Evolutionary conservation across 2,888 invertebrate genomes (phyloP), one percentile per base, ranked within the genome.

Genomic region (Autographa gamma): DNA sequence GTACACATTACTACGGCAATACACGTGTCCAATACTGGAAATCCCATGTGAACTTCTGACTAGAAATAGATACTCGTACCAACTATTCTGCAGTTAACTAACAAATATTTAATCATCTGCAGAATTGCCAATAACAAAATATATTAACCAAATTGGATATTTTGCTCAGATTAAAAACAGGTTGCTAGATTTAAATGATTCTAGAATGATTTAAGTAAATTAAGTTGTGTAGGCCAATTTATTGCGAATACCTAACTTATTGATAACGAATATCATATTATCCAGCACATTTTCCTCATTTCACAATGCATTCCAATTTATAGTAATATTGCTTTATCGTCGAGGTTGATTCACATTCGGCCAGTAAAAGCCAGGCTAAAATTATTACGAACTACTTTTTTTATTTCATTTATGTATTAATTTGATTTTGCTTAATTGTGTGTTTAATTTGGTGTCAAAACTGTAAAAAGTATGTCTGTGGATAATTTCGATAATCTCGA

Each of bases 1-100:
- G 1, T 38, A 38, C 38, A 38, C 38, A 38, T 38, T 38, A 38
- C 38, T 38, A 38, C 43, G 14, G 16, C 43, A n/a, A 8, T 56
- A 56, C 72, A 61, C 63, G 66, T 54, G 72, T 43, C 18, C 2
- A 25, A 34, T 52, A 60, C 43, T 31, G 58, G 41, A 18, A 76
- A 19, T 64, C 2, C 61, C 72, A 14, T 59, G 63, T 52, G 31
- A 58, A 76, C 14, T 63, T 32, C n/a, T 38, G 4, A 14, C 18
- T 48, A 38, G 54, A 0, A 16, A 31, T 58, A 43, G n/a, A n/a
- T n/a, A n/a, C n/a, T 43, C 6, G n/a, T 43, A 14, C 14, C 6
- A 54, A 52, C 41, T 13, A 11, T 3, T 43, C 43, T 16, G 5
- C 38, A 11, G 2, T 38, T 38, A 11, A 38, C 38, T 11, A 38